phyloP scores from a whole-genome alignment of 35 echinoderm and acorn worm genomes.

The Heliocidaris erythrogramma region DNA sequence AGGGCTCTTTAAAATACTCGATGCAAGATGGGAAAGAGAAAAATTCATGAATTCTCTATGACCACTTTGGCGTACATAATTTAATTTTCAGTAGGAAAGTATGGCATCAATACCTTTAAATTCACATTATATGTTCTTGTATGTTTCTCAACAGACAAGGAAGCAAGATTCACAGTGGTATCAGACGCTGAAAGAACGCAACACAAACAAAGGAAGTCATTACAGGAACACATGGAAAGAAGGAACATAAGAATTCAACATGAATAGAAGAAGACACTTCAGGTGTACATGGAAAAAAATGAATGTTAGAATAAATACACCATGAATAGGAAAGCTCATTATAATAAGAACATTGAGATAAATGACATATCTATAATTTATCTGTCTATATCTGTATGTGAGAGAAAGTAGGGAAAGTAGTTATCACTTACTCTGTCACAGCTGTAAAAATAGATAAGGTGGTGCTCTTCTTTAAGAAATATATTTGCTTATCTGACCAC shows the following conservation, averaged over 20 bases:
- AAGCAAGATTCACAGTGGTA: constrained; percentile 23
- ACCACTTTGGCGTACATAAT: background rate
- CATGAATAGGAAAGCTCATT: too few relatives aligned
- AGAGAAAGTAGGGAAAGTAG: too few relatives aligned
- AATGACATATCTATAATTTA: too few relatives aligned
- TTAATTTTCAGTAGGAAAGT: background rate
- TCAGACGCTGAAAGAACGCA: background rate
- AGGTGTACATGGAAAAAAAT: background rate
- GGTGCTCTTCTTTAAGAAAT: too few relatives aligned
- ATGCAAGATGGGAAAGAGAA: background rate
- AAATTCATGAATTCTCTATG: background rate
- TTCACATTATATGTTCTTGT: background rate
- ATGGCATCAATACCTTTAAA: background rate
- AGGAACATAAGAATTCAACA: background rate
- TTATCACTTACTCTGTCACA: too few relatives aligned
- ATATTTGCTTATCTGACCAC: too few relatives aligned
- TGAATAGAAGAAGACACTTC: background rate
- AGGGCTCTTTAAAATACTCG: background rate
- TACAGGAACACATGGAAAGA: background rate
- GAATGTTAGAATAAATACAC: background rate
- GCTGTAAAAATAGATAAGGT: too few relatives aligned
- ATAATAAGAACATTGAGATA: too few relatives aligned
- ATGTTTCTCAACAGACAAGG: background rate
- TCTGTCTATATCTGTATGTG: too few relatives aligned
- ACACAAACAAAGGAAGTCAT: background rate